These are phyloP conservation scores for Aspidiotus rigidus DNA, from an alignment of 2,888 invertebrate genomes.

Conservation along the genomic window DNA sequence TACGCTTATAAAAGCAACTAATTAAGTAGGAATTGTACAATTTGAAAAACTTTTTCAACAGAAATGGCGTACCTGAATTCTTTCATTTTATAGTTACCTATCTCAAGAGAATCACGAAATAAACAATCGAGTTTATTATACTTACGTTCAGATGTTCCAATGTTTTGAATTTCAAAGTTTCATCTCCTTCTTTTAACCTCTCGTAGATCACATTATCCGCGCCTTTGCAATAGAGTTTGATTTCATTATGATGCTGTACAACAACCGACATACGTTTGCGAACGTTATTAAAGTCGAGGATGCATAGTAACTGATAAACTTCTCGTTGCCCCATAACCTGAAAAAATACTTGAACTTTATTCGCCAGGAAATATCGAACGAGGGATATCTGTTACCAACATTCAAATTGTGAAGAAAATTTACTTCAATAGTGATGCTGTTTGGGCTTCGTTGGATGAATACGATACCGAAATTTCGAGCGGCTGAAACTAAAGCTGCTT, in stretches of 20 bases:
- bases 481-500: conserved; percentile 92
- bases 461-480: conserved; percentile 98
- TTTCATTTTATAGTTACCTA: too few species aligned
- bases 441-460: conserved; percentile 84
- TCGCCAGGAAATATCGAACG: background rate
- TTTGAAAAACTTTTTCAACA: too few species aligned
- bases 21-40: too few species aligned
- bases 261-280: conserved; percentile 98
- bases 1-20: too few species aligned
- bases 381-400: background rate
- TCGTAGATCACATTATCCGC: conserved; percentile 98
- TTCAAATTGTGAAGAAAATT: background rate
- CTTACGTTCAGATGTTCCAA: conserved; percentile 90
- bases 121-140: conserved; percentile 38
- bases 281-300: conserved; percentile 98
- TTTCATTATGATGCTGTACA: conserved; percentile 58
- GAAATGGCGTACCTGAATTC: too few species aligned
- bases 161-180: conserved; percentile 69
- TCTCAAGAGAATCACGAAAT: background rate
- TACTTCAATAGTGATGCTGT: conserved; percentile 84
- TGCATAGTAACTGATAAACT: conserved; percentile 85
- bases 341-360: conserved; percentile 1
- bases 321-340: conserved; percentile 54
- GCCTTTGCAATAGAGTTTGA: conserved; percentile 91
- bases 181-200: conserved; percentile 67